phyloP scores from a whole-genome alignment of 2,113 vertebrate species.

The Cyanistes caeruleus region DNA sequence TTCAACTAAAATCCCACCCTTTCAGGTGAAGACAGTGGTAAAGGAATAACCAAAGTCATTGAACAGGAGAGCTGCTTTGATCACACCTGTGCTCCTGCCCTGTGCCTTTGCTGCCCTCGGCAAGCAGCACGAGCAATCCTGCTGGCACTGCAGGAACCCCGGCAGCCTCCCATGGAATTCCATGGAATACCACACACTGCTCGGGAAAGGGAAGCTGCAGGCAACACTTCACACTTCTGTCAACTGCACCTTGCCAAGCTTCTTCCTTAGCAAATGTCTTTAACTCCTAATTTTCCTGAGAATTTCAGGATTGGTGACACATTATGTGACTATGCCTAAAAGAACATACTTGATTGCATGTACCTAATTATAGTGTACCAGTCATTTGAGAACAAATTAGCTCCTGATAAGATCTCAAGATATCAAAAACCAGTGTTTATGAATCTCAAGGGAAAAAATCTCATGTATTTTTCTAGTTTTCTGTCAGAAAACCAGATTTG shows the following conservation, averaged over 20 bases:
- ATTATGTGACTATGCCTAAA: neutral
- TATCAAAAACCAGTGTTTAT: neutral
- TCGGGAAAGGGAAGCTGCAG: neutral
- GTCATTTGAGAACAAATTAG: neutral
- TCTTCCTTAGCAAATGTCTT: neutral
- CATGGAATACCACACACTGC: neutral
- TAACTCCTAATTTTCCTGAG: accelerated
- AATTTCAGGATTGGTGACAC: neutral
- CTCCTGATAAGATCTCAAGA: neutral
- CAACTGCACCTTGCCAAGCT: neutral
- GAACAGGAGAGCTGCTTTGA: neutral
- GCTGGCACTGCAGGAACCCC: accelerated
- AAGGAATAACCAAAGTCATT: neutral
- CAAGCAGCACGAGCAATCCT: accelerated
- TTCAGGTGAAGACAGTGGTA: neutral
- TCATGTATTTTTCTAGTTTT: neutral
- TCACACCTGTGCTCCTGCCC: neutral
- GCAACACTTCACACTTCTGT: neutral
- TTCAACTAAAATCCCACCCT: neutral
- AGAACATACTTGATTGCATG: neutral
- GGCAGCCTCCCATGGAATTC: accelerated
- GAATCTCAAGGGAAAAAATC: neutral
- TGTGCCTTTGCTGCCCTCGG: neutral
- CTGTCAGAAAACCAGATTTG: neutral
- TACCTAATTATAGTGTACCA: neutral